Base-by-base conservation (phyloP, 2,113 vertebrate species). In the Nyctibius bracteatus region DNA sequence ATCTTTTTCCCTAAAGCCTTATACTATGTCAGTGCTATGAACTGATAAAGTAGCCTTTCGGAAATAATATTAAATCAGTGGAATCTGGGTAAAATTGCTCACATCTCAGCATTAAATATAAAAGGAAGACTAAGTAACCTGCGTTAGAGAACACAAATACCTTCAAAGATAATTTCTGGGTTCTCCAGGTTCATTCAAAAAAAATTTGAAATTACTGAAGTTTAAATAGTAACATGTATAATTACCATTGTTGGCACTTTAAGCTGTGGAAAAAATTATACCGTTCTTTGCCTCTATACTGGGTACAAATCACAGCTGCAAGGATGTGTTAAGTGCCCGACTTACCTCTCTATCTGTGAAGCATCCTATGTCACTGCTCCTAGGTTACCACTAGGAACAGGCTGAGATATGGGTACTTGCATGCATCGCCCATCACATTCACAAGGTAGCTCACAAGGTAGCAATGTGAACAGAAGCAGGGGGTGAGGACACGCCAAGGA, bases 401-500 rank as follows among this genome's bases (percentile, higher is more conserved):
- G 12, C 31, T 78, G 37, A 58, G 44, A 27, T 25, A 6, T 3
- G 21, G 5, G 4, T 35, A 5, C 17, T 4, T 55, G 28, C 4
- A 6, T 12, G 11, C 37, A 61, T 49, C 5, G 1, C 31, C 30
- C 30, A 66, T 15, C 61, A 27, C 14, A 16, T 16, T 37, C n/a
- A 66, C 43, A 62, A 30, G 33, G n/a, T 13, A 66, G 31, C 10
- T 82, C 65, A 73, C 7, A 25, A 2, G 2, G 33, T 39, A 78
- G 13, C 9, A 63, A 59, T 0, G 1, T 21, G 46, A 84, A 17
- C 30, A 74, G 52, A 88, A 79, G 14, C 5, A 22, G 8, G 3
- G 5, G 2, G 13, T 52, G 35, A 61, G 33, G 16, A 27, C 20
- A 22, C 3, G 43, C 6, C 0, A 0, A 87, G 41, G 16, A 44